Evolutionary conservation across 2,888 invertebrate genomes (phyloP).

Genomic region (Agrilus cyanescens): DNA sequence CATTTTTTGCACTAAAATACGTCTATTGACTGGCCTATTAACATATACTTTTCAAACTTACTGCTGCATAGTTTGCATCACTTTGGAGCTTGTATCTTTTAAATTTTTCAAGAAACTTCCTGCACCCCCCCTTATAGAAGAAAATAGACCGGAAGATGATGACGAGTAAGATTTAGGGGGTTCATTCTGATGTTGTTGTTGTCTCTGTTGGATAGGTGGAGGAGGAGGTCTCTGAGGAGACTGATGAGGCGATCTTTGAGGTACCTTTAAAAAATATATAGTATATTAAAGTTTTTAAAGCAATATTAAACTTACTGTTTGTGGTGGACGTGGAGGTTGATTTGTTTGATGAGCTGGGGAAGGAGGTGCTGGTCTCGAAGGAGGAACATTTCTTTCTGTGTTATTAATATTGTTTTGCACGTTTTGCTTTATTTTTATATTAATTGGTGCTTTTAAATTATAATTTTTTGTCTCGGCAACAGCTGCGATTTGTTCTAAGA

Average conservation of each 20-base stretch:
- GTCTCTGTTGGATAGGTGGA: constrained; percentile 25
- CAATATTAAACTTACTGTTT: constrained; percentile 9
- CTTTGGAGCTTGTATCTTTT: constrained; percentile 91
- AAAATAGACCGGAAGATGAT: constrained; percentile 49
- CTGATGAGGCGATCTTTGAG: constrained; percentile 16
- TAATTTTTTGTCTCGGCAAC: constrained; percentile 78
- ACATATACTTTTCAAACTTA: constrained; percentile 34
- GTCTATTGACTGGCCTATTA: not conserved
- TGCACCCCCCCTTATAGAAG: constrained; percentile 83
- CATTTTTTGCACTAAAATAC: not conserved
- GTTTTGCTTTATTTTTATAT: constrained; percentile 44
- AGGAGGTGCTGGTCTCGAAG: constrained; percentile 24
- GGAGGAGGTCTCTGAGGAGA: constrained; percentile 27
- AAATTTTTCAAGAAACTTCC: constrained; percentile 87
- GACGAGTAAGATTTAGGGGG: constrained; percentile 17
- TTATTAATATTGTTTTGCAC: constrained; percentile 22
- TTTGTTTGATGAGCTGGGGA: constrained; percentile 16
- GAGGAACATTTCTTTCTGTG: constrained; percentile 22
- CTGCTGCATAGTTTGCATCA: constrained; percentile 94
- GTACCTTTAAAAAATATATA: constrained; percentile 3
- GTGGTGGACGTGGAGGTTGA: constrained; percentile 19
- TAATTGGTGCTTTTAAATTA: constrained; percentile 68
- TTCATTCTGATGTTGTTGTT: constrained; percentile 23
- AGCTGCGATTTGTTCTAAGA: constrained; percentile 78
- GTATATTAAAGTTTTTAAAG: not conserved